Base-by-base conservation (phyloP, 2,888 invertebrate genomes). In the Chouioia cunea region DNA sequence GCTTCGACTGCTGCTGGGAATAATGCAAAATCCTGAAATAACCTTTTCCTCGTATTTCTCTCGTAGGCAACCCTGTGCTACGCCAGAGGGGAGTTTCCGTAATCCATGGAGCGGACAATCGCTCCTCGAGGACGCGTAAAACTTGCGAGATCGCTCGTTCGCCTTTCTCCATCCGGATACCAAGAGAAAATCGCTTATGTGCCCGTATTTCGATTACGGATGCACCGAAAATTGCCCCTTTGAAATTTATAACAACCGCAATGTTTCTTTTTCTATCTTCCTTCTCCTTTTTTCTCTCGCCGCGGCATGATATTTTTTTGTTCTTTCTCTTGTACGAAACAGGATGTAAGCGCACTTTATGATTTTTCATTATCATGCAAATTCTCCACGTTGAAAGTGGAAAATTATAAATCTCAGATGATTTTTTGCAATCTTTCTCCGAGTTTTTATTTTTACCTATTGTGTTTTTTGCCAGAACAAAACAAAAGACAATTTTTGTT, bases 81-180 rank as follows among this genome's bases (percentile, higher is more conserved):
- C 23, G 65, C 70, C 66, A 59, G n/a, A 27, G 65, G 27, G 73
- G 68, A 59, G 62, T 58, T 63, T 54, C 27, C 57, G 73, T 71
- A 71, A 73, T 71, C 70, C 72, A 66, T 65, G 65, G 56, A 73
- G 70, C 76, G 74, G 80, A 78, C 78, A 79, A 83, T 81, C 77
- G 82, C 73, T 80, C 84, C 82, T 79, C 75, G 73, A 76, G 83
- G 82, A 77, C 78, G 75, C 78, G 79, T 79, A 78, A 80, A 79
- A 79, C 74, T 77, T 73, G 76, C 75, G 58, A 69, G 73, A 70
- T 72, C 59, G 71, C 70, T 71, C 68, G 64, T n/a, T n/a, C n/a
- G n/a, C n/a, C n/a, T n/a, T n/a, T n/a, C n/a, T n/a, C n/a, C n/a
- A n/a, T n/a, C n/a, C 59, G 71, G 54, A 57, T 3, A 27, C 27